Percentiles rank a stretch among this genome's conserved stretches.
phyloP scores from a whole-genome alignment of 1,140 invertebrate genomes.

The Rhyzopertha dominica region DNA sequence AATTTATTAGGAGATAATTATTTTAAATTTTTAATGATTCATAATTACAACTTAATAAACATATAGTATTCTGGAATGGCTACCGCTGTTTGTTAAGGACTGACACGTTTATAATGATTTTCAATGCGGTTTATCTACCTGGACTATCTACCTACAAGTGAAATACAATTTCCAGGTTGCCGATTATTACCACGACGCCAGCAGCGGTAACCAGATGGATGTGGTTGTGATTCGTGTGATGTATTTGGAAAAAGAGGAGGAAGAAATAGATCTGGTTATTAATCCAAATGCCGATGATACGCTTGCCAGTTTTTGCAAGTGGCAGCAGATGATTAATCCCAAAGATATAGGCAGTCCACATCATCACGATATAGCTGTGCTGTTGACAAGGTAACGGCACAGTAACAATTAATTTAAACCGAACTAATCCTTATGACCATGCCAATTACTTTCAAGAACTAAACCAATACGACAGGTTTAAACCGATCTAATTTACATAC shows the following conservation, averaged over 20 bases:
- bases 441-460: no score
- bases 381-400: conserved; percentile 63
- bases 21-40: neutral
- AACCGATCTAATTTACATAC: no score
- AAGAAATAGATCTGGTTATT: conserved; percentile 52
- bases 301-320: conserved; percentile 61
- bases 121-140: no score
- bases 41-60: neutral
- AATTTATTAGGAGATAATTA: conserved; percentile 2
- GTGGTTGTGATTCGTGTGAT: conserved; percentile 60
- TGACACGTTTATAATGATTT: no score
- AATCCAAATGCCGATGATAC: conserved; percentile 57
- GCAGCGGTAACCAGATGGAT: conserved; percentile 63
- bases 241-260: conserved; percentile 50
- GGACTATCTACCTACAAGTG: no score
- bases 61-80: no score
- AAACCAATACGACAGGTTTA: no score
- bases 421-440: no score
- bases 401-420: no score
- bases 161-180: conserved; percentile 53
- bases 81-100: no score
- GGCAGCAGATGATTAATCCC: conserved; percentile 63
- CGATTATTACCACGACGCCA: conserved; percentile 59
- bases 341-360: conserved; percentile 59
- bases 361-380: conserved; percentile 70